Conservation (phyloP, 2,888 invertebrate genomes). For the Cantharis rustica region DNA sequence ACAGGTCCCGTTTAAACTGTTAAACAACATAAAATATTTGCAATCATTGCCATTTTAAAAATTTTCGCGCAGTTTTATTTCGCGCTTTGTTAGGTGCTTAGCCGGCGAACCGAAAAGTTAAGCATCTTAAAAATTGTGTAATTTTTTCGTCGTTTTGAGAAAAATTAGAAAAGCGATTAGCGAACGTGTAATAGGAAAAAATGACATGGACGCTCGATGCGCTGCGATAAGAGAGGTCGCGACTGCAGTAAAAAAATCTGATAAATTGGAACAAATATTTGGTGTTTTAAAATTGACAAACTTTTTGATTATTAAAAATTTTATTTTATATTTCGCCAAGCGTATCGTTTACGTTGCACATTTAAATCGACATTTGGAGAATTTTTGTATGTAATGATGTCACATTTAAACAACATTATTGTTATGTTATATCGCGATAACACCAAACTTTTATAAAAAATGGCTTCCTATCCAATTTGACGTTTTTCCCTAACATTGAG, state of each 20-base stretch:
- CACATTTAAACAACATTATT: background rate
- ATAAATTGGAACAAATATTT: background rate
- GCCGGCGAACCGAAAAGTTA: background rate
- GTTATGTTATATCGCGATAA: background rate
- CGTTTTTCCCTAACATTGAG: background rate
- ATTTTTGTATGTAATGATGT: background rate
- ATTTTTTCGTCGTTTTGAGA: background rate
- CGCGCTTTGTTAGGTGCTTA: background rate
- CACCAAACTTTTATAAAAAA: background rate
- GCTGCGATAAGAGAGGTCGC: background rate
- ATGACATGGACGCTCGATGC: background rate
- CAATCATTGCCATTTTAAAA: background rate
- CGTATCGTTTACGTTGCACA: background rate
- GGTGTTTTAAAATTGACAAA: background rate
- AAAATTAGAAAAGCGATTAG: background rate
- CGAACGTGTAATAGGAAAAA: background rate
- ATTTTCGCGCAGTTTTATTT: background rate
- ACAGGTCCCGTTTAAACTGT: too few species aligned
- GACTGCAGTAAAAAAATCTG: background rate
- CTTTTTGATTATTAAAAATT: background rate
- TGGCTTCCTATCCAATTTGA: background rate
- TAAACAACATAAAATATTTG: too few species aligned
- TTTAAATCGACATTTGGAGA: background rate
- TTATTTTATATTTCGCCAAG: background rate
- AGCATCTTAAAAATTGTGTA: background rate